Base-by-base conservation (phyloP, 92 coral and sea anemone species). In the Epizoanthus fatuus region DNA sequence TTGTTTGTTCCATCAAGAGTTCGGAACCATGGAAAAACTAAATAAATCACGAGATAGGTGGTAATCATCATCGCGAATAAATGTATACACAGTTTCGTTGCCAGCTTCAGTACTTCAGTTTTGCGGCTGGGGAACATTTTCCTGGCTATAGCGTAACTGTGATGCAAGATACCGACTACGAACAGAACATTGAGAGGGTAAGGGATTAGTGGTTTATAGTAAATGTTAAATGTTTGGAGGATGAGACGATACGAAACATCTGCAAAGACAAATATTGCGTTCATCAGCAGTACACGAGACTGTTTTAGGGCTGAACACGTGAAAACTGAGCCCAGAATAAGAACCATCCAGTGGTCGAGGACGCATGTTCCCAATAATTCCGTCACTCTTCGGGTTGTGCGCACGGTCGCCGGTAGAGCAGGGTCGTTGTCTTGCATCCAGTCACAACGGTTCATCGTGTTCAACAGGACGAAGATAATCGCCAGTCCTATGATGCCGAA, bases 331-430 rank as follows among this genome's bases (percentile, higher is more conserved):
- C 71, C 7, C 42, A 65, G 71, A 65, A 65, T 65, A 1, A 65
- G 35, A 65, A 65, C 71, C 71, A 65, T 65, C 39, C 39, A 65
- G 16, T 65, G 75, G n/a, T 70, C 75, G 2, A n/a, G 9, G 10
- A 45, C 11, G 75, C 45, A 40, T 42, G 22, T 35, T 70, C 29
- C 15, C 35, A 70, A 17, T 20, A 70, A 35, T 10, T 12, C 12
- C 16, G 17, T 16, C 22, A 70, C 15, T 70, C 57, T 70, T 9
- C 57, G 45, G 14, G 14, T 70, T 19, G 45, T 70, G 25, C 45
- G 7, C 16, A 70, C 75, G 5, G 35, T 22, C 22, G 20, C 57
- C 32, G 45, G 55, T 4, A 70, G 75, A 42, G 7, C 49, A 42
- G 67, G 10, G 14, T 62, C 14, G 25, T 14, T 8, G 57, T 70